Evolutionary conservation across 2,888 invertebrate genomes (phyloP).

Genomic region (Kryphioiulus occultus): DNA sequence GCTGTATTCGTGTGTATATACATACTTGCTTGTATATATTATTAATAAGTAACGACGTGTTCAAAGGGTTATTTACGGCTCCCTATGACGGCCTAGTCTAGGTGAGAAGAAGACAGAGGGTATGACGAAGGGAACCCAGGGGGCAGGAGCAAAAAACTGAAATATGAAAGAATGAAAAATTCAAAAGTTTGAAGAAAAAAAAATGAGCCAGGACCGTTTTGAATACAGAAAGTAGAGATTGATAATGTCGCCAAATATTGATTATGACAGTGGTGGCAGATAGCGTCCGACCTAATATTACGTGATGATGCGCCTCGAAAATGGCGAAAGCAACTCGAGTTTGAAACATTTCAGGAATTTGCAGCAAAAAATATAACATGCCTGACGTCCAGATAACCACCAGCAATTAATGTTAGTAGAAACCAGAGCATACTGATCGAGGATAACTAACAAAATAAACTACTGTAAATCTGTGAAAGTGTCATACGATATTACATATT

Average conservation of each 20-base stretch:
- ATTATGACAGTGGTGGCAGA: conserved; percentile 20
- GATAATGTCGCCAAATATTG: conserved; percentile 27
- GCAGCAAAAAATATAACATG: no score
- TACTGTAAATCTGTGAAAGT: no score
- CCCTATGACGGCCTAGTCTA: not conserved
- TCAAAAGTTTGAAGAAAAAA: not conserved
- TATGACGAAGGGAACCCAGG: not conserved
- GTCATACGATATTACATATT: no score
- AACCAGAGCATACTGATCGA: no score
- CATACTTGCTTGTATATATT: not conserved
- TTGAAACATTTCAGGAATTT: not conserved
- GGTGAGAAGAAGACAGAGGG: not conserved
- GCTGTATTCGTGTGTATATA: conserved; percentile 28
- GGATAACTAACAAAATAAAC: no score
- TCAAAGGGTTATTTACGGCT: conserved; percentile 38
- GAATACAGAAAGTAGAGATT: not conserved
- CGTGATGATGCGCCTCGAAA: not conserved
- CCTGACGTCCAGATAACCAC: no score
- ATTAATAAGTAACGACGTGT: conserved; percentile 35
- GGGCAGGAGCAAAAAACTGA: not conserved
- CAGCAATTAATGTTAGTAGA: no score
- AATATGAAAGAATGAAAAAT: not conserved
- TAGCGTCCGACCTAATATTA: not conserved
- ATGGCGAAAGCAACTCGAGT: not conserved
- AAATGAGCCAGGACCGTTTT: not conserved